Base-by-base conservation (phyloP, 2,113 vertebrate genomes). In the Psilopsiagon aurifrons region DNA sequence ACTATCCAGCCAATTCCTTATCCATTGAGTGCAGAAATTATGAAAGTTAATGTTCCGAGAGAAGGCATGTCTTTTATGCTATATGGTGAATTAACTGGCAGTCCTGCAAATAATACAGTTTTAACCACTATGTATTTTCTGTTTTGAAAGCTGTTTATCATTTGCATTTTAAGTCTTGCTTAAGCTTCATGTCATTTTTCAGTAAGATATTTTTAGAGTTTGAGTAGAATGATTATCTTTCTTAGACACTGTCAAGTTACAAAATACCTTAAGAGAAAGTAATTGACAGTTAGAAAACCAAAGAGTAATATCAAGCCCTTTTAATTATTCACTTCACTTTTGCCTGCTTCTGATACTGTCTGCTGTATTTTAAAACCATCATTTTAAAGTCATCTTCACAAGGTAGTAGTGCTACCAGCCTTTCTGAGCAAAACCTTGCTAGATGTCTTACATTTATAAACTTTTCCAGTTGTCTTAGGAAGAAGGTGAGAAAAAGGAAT, bases 351-450 rank as follows among this genome's bases (percentile, higher is more conserved):
- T 33, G 43, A 41, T 94, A 68, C 64, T 68, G 75, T 66, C 44
- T 86, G 28, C 24, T 91, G 29, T 95, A 85, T 88, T 95, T 91
- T 74, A 79, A 94, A 93, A 68, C 4, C 69, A 39, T 39, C 9
- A 39, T 39, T 39, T 39, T 39, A 46, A 68, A 96, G 57, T 92
- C 54, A 71, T 5, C 47, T 93, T 93, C 60, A 51, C 51, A 55
- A 37, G 22, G 41, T 87, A 60, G 13, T 86, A 86, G 64, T 73
- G 47, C 94, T 66, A 66, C 17, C 35, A 70, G 16, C 47, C 17
- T 95, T 86, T 92, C 49, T 83, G 62, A 93, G 20, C 10, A 74
- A 55, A 94, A 64, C 47, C 55, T 90, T 91, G n/a, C 51, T 55
- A 86, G 27, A 31, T 90, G 47, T 86, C 25, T 41, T 95, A 59